Base-by-base conservation (phyloP, 2,888 invertebrate genomes). In the Conchocele bisecta region DNA sequence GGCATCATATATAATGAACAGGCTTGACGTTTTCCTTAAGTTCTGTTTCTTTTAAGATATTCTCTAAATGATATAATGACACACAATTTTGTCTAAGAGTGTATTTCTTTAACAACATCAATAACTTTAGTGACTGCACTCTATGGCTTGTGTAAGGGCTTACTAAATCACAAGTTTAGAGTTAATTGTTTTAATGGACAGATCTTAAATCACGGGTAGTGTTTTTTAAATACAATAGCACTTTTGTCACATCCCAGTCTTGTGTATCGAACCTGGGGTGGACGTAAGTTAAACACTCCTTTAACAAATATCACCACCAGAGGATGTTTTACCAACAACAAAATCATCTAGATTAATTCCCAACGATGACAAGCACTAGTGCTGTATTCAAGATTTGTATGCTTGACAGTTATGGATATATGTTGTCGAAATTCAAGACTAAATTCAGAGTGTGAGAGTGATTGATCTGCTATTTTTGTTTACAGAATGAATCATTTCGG, bases 381-480 rank as follows among this genome's bases (percentile, higher is more conserved):
- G 74, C 74, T 46, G 51, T 65, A 35, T 74, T 75, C n/a, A 75
- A 13, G 66, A 17, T 22, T 56, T 50, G 57, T 75, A 70, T 9
- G 41, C 33, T 11, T 37, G 31, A 24, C 57, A 57, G 13, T 15
- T 24, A 9, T 70, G 35, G 66, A 56, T 61, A 13, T 65, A 39
- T 13, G 13, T 17, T 26, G 65, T 37, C 17, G 70, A 64, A 74
- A 44, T 70, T 61, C n/a, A 73, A 41, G 46, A 69, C 66, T 17
- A 2, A 26, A 15, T 31, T 20, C 58, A 69, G 29, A 74, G 50
- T 48, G 46, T n/a, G n/a, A 31, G 13, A 20, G 17, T 60, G 22
- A 67, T 61, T 46, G 61, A 69, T 33, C 28, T 53, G 24, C n/a
- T n/a, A n/a, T 22, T 29, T 56, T 65, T 60, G 13, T 60, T 35